Percentiles rank a stretch among this genome's conserved stretches.
Conservation (phyloP, 92 coral and sea anemone species). For the Meandrina meandrites region DNA sequence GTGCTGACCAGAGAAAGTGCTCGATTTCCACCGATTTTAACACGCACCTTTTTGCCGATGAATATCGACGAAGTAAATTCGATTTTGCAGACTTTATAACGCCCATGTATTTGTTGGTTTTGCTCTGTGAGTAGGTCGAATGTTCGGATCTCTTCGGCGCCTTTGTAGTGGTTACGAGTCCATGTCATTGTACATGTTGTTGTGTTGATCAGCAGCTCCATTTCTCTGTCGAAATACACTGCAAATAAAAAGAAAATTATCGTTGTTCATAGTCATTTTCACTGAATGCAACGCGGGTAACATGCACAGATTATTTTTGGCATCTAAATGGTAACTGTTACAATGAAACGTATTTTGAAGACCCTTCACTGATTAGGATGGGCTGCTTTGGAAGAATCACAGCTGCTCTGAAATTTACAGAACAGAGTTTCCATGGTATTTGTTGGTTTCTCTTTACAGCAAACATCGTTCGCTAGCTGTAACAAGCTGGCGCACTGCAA, state of each 20-base stretch:
- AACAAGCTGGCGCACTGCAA: too few species aligned
- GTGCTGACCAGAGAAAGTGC: conserved; percentile 59
- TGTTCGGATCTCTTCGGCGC: neutral
- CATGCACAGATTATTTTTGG: too few species aligned
- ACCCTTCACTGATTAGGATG: too few species aligned
- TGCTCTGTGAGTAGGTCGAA: neutral
- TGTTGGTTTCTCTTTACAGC: too few species aligned
- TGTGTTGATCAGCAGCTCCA: conserved; percentile 55
- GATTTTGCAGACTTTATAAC: conserved; percentile 63
- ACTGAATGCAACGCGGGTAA: too few species aligned
- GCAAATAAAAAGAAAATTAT: neutral
- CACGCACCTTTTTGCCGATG: conserved; percentile 45
- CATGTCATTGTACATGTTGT: conserved; percentile 62
- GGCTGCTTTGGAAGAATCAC: too few species aligned
- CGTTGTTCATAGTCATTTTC: neutral
- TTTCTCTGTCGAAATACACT: conserved; percentile 55
- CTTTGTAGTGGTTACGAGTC: conserved; percentile 28
- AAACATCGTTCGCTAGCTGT: too few species aligned
- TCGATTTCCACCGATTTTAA: conserved; percentile 46
- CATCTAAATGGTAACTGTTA: too few species aligned
- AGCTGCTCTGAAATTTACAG: too few species aligned
- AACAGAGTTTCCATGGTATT: too few species aligned
- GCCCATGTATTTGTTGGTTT: neutral
- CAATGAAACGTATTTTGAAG: too few species aligned
- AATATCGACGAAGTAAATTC: conserved; percentile 50